Conservation (phyloP, 2,113 vertebrate species). For the Burhinus oedicnemus region DNA sequence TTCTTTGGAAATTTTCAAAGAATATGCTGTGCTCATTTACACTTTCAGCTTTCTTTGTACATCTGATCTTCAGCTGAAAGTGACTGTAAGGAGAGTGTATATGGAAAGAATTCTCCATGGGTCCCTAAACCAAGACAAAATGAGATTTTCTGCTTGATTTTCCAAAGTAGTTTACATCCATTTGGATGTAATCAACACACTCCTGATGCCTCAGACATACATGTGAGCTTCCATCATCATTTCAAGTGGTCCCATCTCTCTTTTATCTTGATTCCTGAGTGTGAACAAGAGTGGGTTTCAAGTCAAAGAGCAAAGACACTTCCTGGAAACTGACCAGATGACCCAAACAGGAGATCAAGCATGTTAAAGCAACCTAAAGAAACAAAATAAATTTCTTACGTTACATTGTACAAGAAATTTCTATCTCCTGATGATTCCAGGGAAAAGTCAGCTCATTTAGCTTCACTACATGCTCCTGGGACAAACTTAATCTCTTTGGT, state of each 20-base stretch:
- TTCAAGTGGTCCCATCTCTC: not conserved
- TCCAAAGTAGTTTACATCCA: not conserved
- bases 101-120: not conserved
- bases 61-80: not conserved
- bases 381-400: not conserved
- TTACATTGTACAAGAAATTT: not conserved
- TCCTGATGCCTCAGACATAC: not conserved
- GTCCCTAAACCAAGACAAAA: not conserved
- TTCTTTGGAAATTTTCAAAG: not conserved
- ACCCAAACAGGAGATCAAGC: not conserved
- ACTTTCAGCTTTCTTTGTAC: not conserved
- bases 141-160: not conserved
- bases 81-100: not conserved
- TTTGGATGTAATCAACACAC: accelerated
- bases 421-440: not conserved
- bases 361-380: not conserved
- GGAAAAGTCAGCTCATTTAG: not conserved
- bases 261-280: not conserved
- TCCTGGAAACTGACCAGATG: not conserved
- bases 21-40: not conserved
- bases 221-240: not conserved
- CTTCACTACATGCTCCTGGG: not conserved
- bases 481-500: not conserved
- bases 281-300: not conserved
- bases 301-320: not conserved